A percentile compares a stretch with the other conserved stretches of the same genome.
phyloP scores from a whole-genome alignment of 1,140 invertebrate species.

The Drosophila sp. region DNA sequence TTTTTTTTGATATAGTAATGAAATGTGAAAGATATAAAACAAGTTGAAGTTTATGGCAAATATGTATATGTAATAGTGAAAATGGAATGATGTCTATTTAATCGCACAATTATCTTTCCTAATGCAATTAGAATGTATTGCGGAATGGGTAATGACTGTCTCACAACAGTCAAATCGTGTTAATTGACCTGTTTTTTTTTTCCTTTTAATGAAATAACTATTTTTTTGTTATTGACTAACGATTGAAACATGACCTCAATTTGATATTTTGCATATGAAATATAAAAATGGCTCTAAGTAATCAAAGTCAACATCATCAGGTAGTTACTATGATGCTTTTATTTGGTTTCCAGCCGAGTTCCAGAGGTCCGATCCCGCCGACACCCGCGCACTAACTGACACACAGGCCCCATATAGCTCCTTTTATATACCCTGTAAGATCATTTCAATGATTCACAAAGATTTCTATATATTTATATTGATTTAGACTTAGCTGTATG shows the following conservation, averaged over 20 bases:
- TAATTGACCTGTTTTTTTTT: too few species aligned
- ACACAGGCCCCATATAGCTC: too few species aligned
- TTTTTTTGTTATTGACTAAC: too few species aligned
- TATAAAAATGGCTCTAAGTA: neutral
- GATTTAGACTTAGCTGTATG: too few species aligned
- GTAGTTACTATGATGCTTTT: neutral
- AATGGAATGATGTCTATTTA: neutral
- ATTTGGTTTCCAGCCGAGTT: neutral
- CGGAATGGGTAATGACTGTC: constrained; percentile 6
- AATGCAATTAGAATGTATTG: neutral
- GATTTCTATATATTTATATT: too few species aligned
- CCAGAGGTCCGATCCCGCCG: too few species aligned
- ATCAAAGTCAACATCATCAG: neutral
- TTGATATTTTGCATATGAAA: neutral
- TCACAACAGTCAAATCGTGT: too few species aligned
- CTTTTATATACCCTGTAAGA: too few species aligned
- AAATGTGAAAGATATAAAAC: constrained; percentile 1
- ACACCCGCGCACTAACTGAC: too few species aligned
- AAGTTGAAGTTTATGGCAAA: neutral
- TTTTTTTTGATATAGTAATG: neutral
- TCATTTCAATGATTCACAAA: too few species aligned
- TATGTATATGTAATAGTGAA: neutral
- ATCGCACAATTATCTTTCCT: too few species aligned
- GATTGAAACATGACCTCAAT: neutral
- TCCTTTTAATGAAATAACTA: too few species aligned